Evolutionary conservation across 2,888 invertebrate species (phyloP), one percentile per base, ranked within the genome.

Genomic region (Iselma pallidipennis): DNA sequence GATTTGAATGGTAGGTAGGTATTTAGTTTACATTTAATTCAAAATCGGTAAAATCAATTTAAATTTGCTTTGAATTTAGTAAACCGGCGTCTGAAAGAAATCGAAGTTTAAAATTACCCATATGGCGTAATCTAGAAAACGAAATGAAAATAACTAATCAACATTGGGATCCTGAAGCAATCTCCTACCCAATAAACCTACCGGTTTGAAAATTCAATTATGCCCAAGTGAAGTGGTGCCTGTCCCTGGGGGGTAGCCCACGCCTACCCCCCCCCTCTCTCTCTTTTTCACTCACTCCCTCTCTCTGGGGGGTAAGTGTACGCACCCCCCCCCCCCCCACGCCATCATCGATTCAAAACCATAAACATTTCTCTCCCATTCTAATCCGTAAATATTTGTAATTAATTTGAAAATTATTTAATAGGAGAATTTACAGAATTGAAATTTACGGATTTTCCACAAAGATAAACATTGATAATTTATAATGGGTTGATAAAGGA

Each of bases 171-270:
- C 70, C 70, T 67, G 28, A 67, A 73, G 75, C 79, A 81, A 81
- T 80, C 79, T 78, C 78, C 80, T 75, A 77, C 80, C 79, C 81
- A 80, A 81, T 81, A 80, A 45, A 80, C 77, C 80, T 78, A 70
- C 75, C 78, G 78, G 77, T 78, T 77, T 76, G 78, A 78, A 79
- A 80, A 81, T 81, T 81, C 81, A 80, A 82, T 81, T 81, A 81
- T 79, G 72, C 77, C 76, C 75, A 76, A 79, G 78, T 78, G 78
- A 75, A 76, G 76, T 73, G 76, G 69, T 25, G 56, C 64, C 57
- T 67, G 73, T 71, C 74, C 73, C 75, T 71, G 67, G 71, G 75
- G 73, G 73, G 71, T 65, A 72, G 66, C 66, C 59, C 63, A 63
- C 67, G 68, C 72, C 70, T 63, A 57, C 63, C 66, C 69, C 69